phyloP scores from a whole-genome alignment of 2,888 invertebrate species.

The Synanthedon formicaeformis region DNA sequence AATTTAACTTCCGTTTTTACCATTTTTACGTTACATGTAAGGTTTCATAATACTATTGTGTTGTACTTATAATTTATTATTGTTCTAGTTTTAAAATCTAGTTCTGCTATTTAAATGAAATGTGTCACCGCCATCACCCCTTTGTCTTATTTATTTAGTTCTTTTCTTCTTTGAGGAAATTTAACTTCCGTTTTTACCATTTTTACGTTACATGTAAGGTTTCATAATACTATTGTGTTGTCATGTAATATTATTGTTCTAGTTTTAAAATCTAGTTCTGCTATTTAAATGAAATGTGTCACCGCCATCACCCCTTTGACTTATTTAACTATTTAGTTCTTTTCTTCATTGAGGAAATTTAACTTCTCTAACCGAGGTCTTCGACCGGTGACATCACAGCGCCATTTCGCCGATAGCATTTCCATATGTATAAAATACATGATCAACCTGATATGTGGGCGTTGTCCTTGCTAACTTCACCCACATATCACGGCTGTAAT shows the following conservation, averaged over 20 bases:
- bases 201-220: neutral
- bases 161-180: no score
- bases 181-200: neutral
- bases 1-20: neutral
- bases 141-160: no score
- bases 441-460: conserved; percentile 22
- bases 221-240: neutral
- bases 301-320: no score
- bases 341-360: no score
- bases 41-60: neutral
- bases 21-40: neutral
- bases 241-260: no score
- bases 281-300: no score
- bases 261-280: no score
- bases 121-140: no score
- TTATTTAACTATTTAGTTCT: no score
- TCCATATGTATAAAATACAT: neutral
- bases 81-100: no score
- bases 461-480: conserved; percentile 48
- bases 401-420: conserved; percentile 12
- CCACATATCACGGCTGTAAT: conserved; percentile 34
- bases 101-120: no score
- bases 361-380: conserved; percentile 18
- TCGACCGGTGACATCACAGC: conserved; percentile 40
- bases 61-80: no score